phyloP scores from a whole-genome alignment of 2,888 invertebrate genomes.

The Hemistola chrysoprasaria region DNA sequence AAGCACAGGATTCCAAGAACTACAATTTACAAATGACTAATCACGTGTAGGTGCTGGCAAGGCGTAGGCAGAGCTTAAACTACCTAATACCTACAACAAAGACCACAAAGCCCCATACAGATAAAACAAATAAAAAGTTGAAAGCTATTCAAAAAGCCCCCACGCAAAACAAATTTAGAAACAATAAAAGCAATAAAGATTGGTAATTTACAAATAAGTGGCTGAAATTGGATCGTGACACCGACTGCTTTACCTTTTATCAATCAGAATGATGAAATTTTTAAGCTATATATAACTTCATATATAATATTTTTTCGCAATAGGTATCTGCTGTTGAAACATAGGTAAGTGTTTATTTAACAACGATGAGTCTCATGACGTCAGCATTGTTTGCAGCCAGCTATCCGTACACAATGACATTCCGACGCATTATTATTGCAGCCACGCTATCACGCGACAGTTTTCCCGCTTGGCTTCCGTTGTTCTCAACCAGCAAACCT shows the following conservation, averaged over 20 bases:
- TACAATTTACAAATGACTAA: slow-evolving; percentile 31
- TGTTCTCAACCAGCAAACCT: slow-evolving; percentile 47
- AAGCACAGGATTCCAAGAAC: slow-evolving; percentile 61
- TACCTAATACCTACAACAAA: slow-evolving; percentile 4
- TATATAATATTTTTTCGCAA: too few species aligned
- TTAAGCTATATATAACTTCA: too few species aligned
- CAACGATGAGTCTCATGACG: slow-evolving; percentile 1
- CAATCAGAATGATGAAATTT: too few species aligned
- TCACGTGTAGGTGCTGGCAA: slow-evolving; percentile 7
- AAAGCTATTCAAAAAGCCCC: slow-evolving; percentile 1
- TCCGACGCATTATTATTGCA: slow-evolving; percentile 27
- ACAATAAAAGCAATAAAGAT: not conserved
- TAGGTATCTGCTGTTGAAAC: too few species aligned
- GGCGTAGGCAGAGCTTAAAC: slow-evolving; percentile 11
- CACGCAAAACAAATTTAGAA: slow-evolving; percentile 1
- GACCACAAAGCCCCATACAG: not conserved
- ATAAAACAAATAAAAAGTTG: slow-evolving; percentile 4
- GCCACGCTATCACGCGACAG: slow-evolving; percentile 38
- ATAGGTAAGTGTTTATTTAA: too few species aligned
- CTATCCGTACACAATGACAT: slow-evolving; percentile 29
- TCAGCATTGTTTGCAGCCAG: slow-evolving; percentile 21
- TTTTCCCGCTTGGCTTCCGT: slow-evolving; percentile 44
- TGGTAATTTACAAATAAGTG: slow-evolving; percentile 6
- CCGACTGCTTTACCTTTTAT: too few species aligned
- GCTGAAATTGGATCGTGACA: not conserved